Evolutionary conservation across 37 sponge, comb jelly and placozoan species (phyloP), one percentile per base, ranked within the genome.

Genomic region (Amphimedon queenslandica): DNA sequence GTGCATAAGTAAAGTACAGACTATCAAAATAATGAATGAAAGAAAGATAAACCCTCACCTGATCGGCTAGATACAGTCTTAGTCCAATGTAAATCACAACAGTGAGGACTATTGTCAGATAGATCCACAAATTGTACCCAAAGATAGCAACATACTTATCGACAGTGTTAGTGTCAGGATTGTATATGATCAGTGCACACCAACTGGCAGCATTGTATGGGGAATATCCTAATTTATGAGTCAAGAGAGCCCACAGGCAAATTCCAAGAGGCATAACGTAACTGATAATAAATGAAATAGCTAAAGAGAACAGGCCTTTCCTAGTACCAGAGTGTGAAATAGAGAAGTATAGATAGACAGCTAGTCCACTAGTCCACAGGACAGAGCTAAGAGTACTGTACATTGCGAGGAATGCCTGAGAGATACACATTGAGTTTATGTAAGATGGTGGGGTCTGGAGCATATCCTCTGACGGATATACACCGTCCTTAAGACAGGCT

Each of bases 91-190:
- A 85, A 34, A 89, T 63, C 1, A 89, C 4, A 0, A 81, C 71
- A 2, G 83, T 75, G 61, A 80, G 51, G 25, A 89, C 36, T 60
- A 84, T 56, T 0, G 90, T 74, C 35, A 80, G 43, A 55, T 84
- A 84, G 18, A 89, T 83, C 90, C 90, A 89, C 61, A 89, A 38
- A 40, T 89, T 86, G 43, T 89, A 79, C 3, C 72, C 80, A 56
- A 89, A 72, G 21, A 80, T 42, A 2, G 69, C 74, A 23, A 68
- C 55, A 30, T 80, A 40, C 20, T 55, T 66, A 56, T 57, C 38
- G n/a, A 40, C 10, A 23, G 63, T 32, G 1, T 66, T 40, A 1
- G 58, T 32, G 20, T 63, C 41, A 3, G 37, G 24, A 29, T 75
- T 42, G 23, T 36, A 30, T 24, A 84, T 21, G 35, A 79, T 83